Conservation (phyloP, 2,113 vertebrate genomes). For the Rhinolophus ferrumequinum region DNA sequence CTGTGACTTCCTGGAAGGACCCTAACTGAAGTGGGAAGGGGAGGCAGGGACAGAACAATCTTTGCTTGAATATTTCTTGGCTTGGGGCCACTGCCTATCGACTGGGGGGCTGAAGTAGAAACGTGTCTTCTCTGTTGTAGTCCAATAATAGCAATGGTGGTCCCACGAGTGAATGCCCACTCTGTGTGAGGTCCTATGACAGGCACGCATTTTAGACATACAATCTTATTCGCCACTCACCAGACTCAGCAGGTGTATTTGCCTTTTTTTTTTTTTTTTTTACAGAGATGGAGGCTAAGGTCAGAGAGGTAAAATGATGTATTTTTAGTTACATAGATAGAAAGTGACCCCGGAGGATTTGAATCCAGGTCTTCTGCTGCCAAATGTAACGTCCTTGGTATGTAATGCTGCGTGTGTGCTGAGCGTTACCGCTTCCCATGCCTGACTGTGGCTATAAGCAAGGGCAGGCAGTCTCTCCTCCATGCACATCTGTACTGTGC, state of each 20-base stretch:
- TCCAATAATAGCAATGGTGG: background rate
- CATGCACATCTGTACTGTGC: fast-evolving
- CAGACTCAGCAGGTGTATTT: background rate
- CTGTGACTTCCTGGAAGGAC: background rate
- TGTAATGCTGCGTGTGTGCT: fast-evolving
- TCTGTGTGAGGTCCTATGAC: background rate
- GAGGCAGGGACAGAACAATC: background rate
- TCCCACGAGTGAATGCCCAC: background rate
- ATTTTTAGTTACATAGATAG: background rate
- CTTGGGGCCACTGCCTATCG: background rate
- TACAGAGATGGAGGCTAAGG: background rate
- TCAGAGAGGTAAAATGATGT: background rate
- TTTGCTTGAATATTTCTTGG: background rate
- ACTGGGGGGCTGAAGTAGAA: constrained; percentile 10
- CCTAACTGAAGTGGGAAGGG: background rate
- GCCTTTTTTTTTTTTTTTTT: background rate
- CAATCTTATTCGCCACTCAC: background rate
- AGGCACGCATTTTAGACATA: background rate
- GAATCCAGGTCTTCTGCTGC: background rate
- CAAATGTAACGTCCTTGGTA: background rate
- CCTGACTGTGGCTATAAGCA: background rate
- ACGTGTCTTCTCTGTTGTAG: background rate
- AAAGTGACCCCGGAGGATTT: background rate
- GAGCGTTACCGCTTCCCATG: fast-evolving
- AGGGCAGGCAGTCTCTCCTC: background rate